Evolutionary conservation across 2,113 vertebrate species (phyloP), one percentile per base, ranked within the genome.

Genomic region (Cololabis saira): DNA sequence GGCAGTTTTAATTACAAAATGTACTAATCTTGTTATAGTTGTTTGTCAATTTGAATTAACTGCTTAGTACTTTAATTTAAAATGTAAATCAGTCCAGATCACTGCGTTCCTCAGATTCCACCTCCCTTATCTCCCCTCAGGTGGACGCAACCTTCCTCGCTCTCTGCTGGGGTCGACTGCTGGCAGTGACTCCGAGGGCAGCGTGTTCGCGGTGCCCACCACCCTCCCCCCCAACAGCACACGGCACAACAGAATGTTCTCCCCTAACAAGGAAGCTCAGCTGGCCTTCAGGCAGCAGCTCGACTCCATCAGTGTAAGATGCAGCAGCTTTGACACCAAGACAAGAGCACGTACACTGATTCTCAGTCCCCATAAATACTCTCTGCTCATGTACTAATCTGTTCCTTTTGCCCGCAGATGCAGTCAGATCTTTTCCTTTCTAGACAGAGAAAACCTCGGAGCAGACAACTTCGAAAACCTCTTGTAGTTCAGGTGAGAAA

Each of bases 161-260:
- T 94, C 96, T 43, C 91, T 98, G 44, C 81, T 98, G 87, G 95
- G 95, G 22, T 87, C 85, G 0, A 41, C 78, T 0, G 57, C 93
- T 0, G 90, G 91, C 66, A 84, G 85, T 3, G 97, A 97, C 48
- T 76, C 93, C 0, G 97, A 99, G 7, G 93, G 95, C 2, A 92
- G 94, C 0, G 93, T 98, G 43, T 99, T 99, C 58, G 97, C 96
- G 0, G 93, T 99, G 9, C 98, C 98, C 8, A 98, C 97, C 7
- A 98, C 95, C 0, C 89, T 99, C 17, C 98, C 98, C 0, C 98
- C 97, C 55, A 98, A 99, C 83, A 98, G 97, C 84, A 93, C 96
- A 1, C 95, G 98, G 0, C 95, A 96, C 0, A 94, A 94, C 72
- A 93, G 96, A 65, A 93, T 97, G 83, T 98, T 97, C 82, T 94